These are phyloP conservation scores for Andrena haemorrhoa DNA, from an alignment of 2,888 invertebrate genomes.

Conservation along the genomic window DNA sequence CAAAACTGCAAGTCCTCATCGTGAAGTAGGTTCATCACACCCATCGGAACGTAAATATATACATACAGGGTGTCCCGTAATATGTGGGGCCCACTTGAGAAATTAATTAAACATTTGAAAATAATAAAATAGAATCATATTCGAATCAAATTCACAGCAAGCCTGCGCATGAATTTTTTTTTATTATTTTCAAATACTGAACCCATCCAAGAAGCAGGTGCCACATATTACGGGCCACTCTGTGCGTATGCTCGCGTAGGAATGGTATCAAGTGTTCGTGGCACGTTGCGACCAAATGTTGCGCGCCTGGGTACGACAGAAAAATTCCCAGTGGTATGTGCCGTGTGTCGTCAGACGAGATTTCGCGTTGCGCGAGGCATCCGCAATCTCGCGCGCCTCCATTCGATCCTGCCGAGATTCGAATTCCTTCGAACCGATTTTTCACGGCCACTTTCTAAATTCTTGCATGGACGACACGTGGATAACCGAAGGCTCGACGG, in stretches of 20 bases:
- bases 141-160: too few species aligned
- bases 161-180: too few species aligned
- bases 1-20: too few species aligned
- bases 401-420: conserved; percentile 5
- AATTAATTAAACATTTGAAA: too few species aligned
- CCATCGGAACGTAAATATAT: too few species aligned
- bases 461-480: neutral
- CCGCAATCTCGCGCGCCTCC: neutral
- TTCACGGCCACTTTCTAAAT: conserved; percentile 29
- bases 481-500: neutral
- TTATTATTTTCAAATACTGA: too few species aligned
- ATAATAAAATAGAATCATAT: too few species aligned
- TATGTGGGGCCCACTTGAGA: too few species aligned
- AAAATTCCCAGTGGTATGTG: conserved; percentile 25
- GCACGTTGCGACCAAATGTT: conserved; percentile 59
- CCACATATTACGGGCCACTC: neutral
- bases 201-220: neutral
- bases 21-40: too few species aligned
- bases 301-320: conserved; percentile 22
- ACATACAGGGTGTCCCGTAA: too few species aligned
- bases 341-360: conserved; percentile 18
- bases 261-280: conserved; percentile 27
- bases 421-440: conserved; percentile 18
- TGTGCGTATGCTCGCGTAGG: conserved; percentile 3
- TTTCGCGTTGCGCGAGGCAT: conserved; percentile 16